Percentiles rank a stretch among this genome's conserved stretches.
These are phyloP conservation scores for Dendropsophus ebraccatus DNA, from an alignment of 2,113 vertebrate genomes.

Conservation along the genomic window DNA sequence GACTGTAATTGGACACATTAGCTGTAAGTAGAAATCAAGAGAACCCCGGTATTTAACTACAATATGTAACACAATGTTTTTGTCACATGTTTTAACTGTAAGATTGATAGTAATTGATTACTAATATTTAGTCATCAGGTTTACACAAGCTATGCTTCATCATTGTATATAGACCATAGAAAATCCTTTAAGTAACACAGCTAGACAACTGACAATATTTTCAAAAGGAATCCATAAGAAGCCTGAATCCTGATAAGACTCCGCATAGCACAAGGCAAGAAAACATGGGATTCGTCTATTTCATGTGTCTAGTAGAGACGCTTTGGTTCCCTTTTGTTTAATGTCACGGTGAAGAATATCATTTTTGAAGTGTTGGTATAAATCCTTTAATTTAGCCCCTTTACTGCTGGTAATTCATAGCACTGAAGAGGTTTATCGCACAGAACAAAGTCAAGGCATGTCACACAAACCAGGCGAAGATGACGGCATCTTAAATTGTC, in stretches of 20 bases:
- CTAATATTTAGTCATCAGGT: not conserved
- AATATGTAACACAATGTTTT: too few relatives aligned
- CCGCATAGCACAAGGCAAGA: not conserved
- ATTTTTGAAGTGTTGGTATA: not conserved
- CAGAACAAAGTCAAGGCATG: not conserved
- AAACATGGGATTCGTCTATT: not conserved
- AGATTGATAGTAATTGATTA: too few relatives aligned
- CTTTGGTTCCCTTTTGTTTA: not conserved
- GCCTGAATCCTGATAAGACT: not conserved
- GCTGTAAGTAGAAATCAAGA: too few relatives aligned
- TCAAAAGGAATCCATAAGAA: not conserved
- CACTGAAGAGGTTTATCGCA: not conserved
- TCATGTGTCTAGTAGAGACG: not conserved
- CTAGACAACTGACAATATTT: not conserved
- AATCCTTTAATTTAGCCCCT: not conserved
- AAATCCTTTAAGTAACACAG: accelerated
- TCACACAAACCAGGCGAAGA: not conserved
- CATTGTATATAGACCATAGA: not conserved
- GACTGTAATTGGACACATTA: not conserved
- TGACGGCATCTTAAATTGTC: not conserved
- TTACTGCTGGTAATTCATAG: not conserved
- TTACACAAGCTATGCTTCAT: not conserved
- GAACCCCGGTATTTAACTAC: too few relatives aligned
- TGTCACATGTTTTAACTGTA: too few relatives aligned
- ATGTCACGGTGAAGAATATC: not conserved